These are phyloP conservation scores for Ibidorhyncha struthersii DNA, from an alignment of 2,113 vertebrate genomes.

Conservation along the genomic window DNA sequence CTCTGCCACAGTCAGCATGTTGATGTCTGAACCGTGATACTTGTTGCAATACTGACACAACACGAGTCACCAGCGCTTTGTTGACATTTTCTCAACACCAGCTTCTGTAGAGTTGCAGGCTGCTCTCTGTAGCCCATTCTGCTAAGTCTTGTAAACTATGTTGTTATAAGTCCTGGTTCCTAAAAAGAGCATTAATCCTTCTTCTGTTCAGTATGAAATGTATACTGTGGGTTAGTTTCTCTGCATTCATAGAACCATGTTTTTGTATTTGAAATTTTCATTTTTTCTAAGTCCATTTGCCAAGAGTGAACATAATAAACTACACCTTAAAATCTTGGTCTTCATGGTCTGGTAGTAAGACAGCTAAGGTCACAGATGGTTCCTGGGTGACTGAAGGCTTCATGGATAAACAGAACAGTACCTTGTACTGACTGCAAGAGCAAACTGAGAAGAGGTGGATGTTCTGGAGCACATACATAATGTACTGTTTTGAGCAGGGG, in stretches of 20 bases:
- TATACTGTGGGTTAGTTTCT: neutral
- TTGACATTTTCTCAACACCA: neutral
- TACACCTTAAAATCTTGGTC: neutral
- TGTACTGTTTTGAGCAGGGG: neutral
- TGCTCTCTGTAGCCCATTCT: neutral
- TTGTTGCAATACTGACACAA: fast-evolving
- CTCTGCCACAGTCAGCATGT: neutral
- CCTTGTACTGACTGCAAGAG: neutral
- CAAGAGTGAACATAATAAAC: neutral
- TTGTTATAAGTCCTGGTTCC: neutral
- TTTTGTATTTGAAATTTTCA: neutral
- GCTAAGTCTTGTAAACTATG: neutral
- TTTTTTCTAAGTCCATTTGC: neutral
- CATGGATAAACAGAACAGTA: neutral
- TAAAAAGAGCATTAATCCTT: neutral
- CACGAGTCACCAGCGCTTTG: neutral
- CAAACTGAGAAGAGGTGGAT: neutral
- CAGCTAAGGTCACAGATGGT: neutral
- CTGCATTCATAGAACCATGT: neutral
- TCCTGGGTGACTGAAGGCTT: neutral
- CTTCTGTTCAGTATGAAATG: neutral
- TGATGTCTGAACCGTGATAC: neutral
- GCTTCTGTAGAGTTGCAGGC: neutral
- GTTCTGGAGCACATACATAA: neutral
- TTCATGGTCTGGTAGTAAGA: neutral